Evolutionary conservation across 2,888 invertebrate genomes (phyloP).

Genomic region (Ceriagrion tenellum): DNA sequence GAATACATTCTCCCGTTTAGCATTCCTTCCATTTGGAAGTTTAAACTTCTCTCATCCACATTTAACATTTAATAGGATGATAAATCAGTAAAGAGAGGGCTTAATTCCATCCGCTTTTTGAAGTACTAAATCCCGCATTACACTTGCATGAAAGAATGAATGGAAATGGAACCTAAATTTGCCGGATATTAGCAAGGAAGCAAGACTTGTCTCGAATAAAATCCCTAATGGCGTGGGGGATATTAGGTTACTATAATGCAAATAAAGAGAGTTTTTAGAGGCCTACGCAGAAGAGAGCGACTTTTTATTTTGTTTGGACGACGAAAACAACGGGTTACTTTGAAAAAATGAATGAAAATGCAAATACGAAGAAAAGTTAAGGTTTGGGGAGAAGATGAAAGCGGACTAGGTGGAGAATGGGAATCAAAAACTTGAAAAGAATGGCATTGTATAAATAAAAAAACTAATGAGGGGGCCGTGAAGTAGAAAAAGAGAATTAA

Average conservation of each 20-base stretch:
- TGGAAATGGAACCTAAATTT: background rate
- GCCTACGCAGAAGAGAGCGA: background rate
- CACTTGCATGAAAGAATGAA: background rate
- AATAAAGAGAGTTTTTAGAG: background rate
- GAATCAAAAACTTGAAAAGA: background rate
- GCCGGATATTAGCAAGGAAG: background rate
- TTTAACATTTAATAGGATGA: too few relatives aligned
- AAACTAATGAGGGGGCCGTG: background rate
- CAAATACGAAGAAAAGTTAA: background rate
- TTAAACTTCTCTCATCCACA: too few relatives aligned
- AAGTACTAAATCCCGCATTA: too few relatives aligned
- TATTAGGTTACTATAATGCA: background rate
- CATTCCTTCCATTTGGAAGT: too few relatives aligned
- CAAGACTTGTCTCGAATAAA: background rate
- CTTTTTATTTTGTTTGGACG: background rate
- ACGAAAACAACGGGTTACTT: background rate
- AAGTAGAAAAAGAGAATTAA: constrained; percentile 1
- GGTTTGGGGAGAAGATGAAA: background rate
- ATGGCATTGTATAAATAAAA: background rate
- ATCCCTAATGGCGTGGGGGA: background rate
- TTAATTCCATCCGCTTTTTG: too few relatives aligned
- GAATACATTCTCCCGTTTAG: too few relatives aligned
- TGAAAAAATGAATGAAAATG: background rate
- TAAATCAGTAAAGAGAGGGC: too few relatives aligned
- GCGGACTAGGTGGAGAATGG: background rate